These are phyloP conservation scores for Etheostoma spectabile DNA, from an alignment of 2,113 vertebrate genomes.

Conservation along the genomic window DNA sequence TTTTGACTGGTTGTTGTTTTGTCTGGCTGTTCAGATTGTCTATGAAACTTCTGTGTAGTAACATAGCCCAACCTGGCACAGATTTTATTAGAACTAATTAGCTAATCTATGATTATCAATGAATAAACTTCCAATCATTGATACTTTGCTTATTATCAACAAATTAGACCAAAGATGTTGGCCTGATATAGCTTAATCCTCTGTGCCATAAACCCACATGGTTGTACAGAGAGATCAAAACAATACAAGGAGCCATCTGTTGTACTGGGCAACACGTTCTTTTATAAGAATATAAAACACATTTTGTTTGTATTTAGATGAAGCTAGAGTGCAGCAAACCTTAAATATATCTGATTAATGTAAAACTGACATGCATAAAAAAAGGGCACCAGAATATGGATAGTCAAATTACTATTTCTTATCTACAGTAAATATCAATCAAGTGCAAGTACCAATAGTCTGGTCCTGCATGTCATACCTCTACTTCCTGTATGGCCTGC, in stretches of 20 bases:
- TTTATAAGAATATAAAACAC: too few species aligned
- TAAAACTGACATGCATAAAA: background rate
- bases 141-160: too few species aligned
- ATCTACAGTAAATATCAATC: background rate
- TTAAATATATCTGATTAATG: background rate
- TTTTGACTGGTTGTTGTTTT: slow-evolving; percentile 30
- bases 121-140: background rate
- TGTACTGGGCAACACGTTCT: background rate
- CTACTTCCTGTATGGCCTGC: slow-evolving; percentile 90
- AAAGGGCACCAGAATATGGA: background rate
- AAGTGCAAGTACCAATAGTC: background rate
- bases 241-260: background rate
- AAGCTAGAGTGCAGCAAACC: background rate
- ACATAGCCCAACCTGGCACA: too few species aligned
- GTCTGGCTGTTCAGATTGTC: background rate
- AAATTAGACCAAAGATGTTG: background rate
- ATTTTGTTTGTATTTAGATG: background rate
- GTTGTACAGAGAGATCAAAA: background rate
- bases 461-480: slow-evolving; percentile 80
- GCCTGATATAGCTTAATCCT: background rate
- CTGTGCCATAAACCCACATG: background rate
- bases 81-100: too few species aligned
- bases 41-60: too few species aligned
- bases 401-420: background rate
- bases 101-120: too few species aligned